Evolutionary conservation across 2,797 vertebrate genomes (phyloP).

Genomic region (Heteromormyrus szaboi): DNA sequence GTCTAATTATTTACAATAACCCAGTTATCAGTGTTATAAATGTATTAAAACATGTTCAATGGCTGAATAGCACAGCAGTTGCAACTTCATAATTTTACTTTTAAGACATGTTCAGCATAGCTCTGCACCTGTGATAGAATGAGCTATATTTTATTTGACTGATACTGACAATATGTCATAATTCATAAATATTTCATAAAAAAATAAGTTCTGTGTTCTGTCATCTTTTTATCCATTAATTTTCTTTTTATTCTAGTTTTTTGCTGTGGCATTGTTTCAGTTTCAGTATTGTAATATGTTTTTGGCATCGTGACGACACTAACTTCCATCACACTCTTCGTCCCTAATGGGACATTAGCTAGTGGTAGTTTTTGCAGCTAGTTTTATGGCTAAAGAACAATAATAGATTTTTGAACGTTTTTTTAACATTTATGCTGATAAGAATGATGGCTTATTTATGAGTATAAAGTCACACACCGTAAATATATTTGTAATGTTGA

Average conservation of each 20-base stretch:
- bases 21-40: background rate
- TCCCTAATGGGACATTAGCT: background rate
- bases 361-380: too few species aligned
- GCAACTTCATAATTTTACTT: background rate
- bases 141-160: background rate
- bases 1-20: background rate
- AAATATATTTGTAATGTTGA: background rate
- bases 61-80: background rate
- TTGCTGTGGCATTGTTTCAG: background rate
- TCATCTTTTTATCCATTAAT: background rate
- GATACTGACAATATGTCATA: background rate
- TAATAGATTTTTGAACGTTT: background rate
- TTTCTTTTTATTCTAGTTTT: background rate
- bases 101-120: background rate
- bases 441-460: background rate
- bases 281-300: background rate
- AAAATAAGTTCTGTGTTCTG: background rate
- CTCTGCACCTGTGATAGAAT: background rate
- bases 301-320: too few species aligned
- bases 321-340: too few species aligned
- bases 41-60: background rate
- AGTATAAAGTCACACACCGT: background rate
- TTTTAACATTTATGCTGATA: background rate
- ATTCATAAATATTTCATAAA: background rate
- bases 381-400: too few species aligned